phyloP scores from a whole-genome alignment of 1,140 invertebrate species.

The Hylaeus volcanicus region DNA sequence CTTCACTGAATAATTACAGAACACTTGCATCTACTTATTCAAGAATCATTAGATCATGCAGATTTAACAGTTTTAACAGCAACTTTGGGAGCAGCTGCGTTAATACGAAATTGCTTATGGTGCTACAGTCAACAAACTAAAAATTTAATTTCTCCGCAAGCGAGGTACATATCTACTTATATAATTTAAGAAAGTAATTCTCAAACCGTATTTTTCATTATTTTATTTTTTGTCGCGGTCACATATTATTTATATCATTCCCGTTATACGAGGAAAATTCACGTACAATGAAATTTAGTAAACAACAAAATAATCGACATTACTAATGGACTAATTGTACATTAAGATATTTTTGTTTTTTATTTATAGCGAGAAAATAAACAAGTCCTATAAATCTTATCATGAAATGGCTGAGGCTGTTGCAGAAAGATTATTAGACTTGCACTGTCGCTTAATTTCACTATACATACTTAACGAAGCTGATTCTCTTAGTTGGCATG shows the following conservation, averaged over 20 bases:
- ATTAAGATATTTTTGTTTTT: neutral
- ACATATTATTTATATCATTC: no score
- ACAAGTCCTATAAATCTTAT: conserved; percentile 86
- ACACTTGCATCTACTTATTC: conserved; percentile 88
- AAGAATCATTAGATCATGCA: conserved; percentile 90
- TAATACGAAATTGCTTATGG: conserved; percentile 88
- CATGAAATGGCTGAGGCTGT: conserved; percentile 90
- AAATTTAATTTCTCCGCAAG: conserved; percentile 67
- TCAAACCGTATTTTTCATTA: no score
- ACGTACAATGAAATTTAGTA: no score
- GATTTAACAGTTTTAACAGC: conserved; percentile 89
- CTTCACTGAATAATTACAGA: conserved; percentile 75
- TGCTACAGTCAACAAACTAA: conserved; percentile 85
- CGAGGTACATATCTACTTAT: conserved; percentile 56
- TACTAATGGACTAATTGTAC: no score
- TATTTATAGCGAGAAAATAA: conserved; percentile 63
- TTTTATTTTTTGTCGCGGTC: no score
- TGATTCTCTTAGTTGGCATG: conserved; percentile 86
- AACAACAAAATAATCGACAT: no score
- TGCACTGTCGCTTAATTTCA: conserved; percentile 87
- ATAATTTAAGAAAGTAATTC: no score
- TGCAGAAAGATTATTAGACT: conserved; percentile 88
- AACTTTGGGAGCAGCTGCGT: conserved; percentile 88
- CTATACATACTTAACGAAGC: conserved; percentile 90
- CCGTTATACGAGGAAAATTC: no score